Base-by-base conservation (phyloP, 2,113 vertebrate genomes). In the Pardalotus punctatus region DNA sequence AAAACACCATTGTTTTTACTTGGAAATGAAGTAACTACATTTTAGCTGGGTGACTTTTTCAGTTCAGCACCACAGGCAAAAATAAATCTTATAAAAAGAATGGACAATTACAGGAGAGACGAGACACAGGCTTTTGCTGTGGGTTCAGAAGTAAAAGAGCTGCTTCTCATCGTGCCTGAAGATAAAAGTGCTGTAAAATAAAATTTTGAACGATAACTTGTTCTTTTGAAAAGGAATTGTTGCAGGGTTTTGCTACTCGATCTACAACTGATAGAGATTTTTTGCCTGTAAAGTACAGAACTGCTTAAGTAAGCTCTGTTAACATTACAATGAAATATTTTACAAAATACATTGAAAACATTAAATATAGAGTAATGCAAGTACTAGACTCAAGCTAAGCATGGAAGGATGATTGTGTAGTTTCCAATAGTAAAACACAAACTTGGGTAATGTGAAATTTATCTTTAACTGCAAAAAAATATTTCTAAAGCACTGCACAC, bases 1-100 rank as follows among this genome's bases (percentile, higher is more conserved):
- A 99, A 99, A 99, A 99, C 98, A 89, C 98, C 98, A 99, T 99
- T 99, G 99, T 99, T 98, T 99, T 97, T 98, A 97, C 97, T 97
- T 98, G 97, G 98, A 98, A 98, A 98, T 98, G 98, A 98, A 98
- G 98, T 98, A 98, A 98, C 98, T 98, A 96, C 98, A 97, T 97
- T 98, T 97, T 96, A 98, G 97, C 98, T 97, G 98, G 97, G 98
- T 99, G 98, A 99, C 98, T 98, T 98, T 98, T 97, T 98, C 97
- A 97, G 95, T 97, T 94, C 93, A 83, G 91, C 95, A 90, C 95
- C 96, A 94, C 91, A 97, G 96, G 93, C 96, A 88, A 96, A 97
- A 96, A 98, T 96, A 97, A 94, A 96, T 86, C 89, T 93, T 94
- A 88, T 89, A 94, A 93, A 92, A 97, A 97, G 97, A 97, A 96